Base-by-base conservation (phyloP, 64 coral and sea anemone species). In the Pocillopora verrucosa region DNA sequence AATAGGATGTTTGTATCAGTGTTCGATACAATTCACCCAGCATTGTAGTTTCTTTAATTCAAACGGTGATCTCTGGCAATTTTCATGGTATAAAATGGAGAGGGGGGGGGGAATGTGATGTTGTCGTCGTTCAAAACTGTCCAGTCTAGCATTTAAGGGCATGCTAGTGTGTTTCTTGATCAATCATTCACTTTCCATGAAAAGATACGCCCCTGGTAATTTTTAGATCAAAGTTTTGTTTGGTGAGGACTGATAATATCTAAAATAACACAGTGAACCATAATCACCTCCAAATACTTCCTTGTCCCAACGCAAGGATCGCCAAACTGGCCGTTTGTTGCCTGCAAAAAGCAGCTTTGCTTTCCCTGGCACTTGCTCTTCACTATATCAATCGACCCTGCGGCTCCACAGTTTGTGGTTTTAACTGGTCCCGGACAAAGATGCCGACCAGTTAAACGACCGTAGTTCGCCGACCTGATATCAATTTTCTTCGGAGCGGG, bases 261-360 rank as follows among this genome's bases (percentile, higher is more conserved):
- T 51, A 1, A 67, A 67, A 20, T 19, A 22, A 20, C 22, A 22
- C 16, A 20, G 1, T 20, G 16, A 67, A 20, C 16, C 3, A 45
- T 58, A 9, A 19, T 57, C n/a, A 77, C 75, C 75, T 77, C 38
- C 34, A 77, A 16, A 77, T 77, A 77, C 20, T 77, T 77, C 16
- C 34, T 57, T 5, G 75, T 77, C 4, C 75, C 75, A 77, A 14
- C 9, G 17, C 75, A 77, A 56, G 75, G 75, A 77, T 77, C 75
- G 19, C 75, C 75, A 57, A 57, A 77, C 75, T 77, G 38, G 75
- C 38, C 38, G 15, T 77, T 77, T 14, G 16, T 20, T 20, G 75
- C 75, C 5, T 77, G 15, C 11, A 77, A 57, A 10, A 77, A 15
- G 16, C 75, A 77, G 1, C 4, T 14, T 5, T 1, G 15, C 38